phyloP scores from a whole-genome alignment of 2,797 vertebrate species.

The Numenius phaeopus region DNA sequence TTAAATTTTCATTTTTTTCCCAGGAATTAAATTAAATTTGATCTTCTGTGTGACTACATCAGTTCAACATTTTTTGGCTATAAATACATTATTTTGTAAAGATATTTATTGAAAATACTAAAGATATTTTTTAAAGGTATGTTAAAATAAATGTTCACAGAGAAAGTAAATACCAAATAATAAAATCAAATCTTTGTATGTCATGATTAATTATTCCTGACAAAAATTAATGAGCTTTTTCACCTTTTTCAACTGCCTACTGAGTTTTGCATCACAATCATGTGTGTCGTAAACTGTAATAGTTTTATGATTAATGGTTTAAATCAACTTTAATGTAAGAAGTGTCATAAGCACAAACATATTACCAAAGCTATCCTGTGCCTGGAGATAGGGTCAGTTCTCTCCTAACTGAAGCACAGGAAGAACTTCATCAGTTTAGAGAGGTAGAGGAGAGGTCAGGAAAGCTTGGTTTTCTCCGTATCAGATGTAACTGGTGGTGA shows the following conservation, averaged over 20 bases:
- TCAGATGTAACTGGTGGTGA: neutral
- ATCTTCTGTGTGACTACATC: neutral
- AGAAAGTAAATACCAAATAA: neutral
- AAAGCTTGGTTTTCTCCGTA: neutral
- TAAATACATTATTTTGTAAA: neutral
- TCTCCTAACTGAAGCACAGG: neutral
- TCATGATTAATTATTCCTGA: neutral
- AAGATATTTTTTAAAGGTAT: neutral
- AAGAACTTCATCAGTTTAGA: neutral
- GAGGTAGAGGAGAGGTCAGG: neutral
- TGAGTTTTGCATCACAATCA: neutral
- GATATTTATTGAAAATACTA: neutral
- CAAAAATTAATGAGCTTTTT: neutral
- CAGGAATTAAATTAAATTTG: neutral
- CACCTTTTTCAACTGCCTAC: neutral
- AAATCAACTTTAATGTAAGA: neutral
- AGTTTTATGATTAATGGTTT: neutral
- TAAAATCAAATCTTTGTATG: neutral
- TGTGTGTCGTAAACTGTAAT: neutral
- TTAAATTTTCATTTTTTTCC: neutral
- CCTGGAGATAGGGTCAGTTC: neutral
- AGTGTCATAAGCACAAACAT: neutral
- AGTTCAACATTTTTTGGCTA: neutral
- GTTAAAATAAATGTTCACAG: neutral
- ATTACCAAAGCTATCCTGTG: neutral